A percentile compares a stretch with the other conserved stretches of the same genome.
Evolutionary conservation across 2,113 vertebrate species (phyloP).

Genomic region (Ochotona curzoniae): DNA sequence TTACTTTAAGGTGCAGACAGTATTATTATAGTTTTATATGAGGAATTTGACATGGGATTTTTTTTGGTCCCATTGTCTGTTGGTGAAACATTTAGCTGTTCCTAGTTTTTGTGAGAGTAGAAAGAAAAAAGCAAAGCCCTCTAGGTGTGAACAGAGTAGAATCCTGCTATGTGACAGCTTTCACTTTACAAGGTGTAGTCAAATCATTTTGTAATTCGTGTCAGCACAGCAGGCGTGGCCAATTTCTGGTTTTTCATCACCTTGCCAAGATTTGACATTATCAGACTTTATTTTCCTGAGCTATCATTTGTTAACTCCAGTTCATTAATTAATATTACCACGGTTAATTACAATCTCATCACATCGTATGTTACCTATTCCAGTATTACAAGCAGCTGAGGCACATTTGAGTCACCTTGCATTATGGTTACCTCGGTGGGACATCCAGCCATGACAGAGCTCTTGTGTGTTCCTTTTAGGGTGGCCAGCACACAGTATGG

Average conservation of each 20-base stretch:
- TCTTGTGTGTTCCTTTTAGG: background rate
- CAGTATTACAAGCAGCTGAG: background rate
- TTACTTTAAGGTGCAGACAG: constrained; percentile 14
- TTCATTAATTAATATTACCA: background rate
- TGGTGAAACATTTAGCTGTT: constrained; percentile 53
- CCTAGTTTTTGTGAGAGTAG: background rate
- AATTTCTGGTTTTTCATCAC: background rate
- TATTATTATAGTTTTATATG: too few species aligned
- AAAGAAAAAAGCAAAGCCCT: background rate
- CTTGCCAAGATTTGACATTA: background rate
- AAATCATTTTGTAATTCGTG: background rate
- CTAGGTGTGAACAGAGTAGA: background rate
- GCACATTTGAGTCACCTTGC: background rate
- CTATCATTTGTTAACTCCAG: background rate
- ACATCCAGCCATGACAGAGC: background rate
- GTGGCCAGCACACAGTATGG: background rate
- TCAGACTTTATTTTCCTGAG: background rate
- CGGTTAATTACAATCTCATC: background rate
- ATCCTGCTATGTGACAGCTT: background rate
- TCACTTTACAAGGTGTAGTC: background rate
- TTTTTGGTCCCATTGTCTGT: background rate
- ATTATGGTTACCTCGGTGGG: background rate
- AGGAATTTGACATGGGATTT: too few species aligned
- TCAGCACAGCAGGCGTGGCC: background rate
- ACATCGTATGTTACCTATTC: too few species aligned